Evolutionary conservation across 2,888 invertebrate genomes (phyloP).

Genomic region (Cheilosia variabilis): DNA sequence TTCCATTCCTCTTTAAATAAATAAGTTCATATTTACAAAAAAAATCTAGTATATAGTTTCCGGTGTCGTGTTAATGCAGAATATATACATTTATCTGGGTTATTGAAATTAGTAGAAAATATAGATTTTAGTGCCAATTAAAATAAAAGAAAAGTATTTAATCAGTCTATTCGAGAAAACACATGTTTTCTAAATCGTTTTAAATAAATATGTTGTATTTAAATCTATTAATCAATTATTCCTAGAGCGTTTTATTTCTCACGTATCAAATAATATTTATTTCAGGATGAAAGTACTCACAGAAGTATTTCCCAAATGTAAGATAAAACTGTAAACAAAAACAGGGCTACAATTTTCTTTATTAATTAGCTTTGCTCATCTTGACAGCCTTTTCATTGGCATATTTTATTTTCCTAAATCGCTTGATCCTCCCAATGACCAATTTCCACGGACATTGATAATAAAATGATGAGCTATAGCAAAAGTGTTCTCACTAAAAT

Average conservation of each 20-base stretch:
- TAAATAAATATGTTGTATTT: constrained; percentile 51
- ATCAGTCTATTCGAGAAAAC: constrained; percentile 41
- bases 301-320: background rate
- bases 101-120: constrained; percentile 61
- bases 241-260: background rate
- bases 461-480: too few relatives aligned
- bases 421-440: too few relatives aligned
- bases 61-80: constrained; percentile 38
- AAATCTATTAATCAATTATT: constrained; percentile 19
- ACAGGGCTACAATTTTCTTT: too few relatives aligned
- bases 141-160: constrained; percentile 44
- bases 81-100: constrained; percentile 52
- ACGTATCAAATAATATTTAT: background rate
- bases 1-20: constrained; percentile 36
- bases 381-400: too few relatives aligned
- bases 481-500: too few relatives aligned
- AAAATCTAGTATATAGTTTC: constrained; percentile 33
- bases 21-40: constrained; percentile 18
- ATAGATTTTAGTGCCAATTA: constrained; percentile 47
- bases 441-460: too few relatives aligned
- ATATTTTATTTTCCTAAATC: too few relatives aligned
- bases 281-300: background rate
- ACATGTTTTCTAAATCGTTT: constrained; percentile 34
- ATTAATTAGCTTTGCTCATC: too few relatives aligned
- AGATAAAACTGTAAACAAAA: too few relatives aligned